Evolutionary conservation across 1,140 invertebrate species (phyloP), one percentile per base, ranked within the genome.

Genomic region (Listronotus bonariensis): DNA sequence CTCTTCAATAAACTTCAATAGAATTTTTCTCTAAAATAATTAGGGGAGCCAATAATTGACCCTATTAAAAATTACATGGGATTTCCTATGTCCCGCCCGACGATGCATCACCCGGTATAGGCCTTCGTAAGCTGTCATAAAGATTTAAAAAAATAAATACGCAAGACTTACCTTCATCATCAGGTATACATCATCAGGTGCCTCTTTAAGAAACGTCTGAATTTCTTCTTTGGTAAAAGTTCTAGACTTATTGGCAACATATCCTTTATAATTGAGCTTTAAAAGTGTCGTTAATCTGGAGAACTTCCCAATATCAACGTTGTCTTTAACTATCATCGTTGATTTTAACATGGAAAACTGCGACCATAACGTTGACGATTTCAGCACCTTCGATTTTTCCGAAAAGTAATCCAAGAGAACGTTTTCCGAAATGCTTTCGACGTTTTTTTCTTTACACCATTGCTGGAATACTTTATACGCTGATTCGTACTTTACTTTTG

Each of bases 221-320:
- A 68, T 20, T 17, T 69, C 43, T 15, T 69, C 57, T 48, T 45
- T 66, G 10, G 42, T 57, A 32, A 69, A 53, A 48, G 26, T 31
- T 41, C 38, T 57, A 6, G 64, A 57, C 38, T 62, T 69, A 26
- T 45, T 61, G 10, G 57, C 43, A 26, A 46, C 41, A 48, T 62
- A 69, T 18, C 68, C 68, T 15, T 42, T 38, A 12, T 49, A 46
- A 11, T 66, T 49, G 34, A 46, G 15, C 32, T 67, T 69, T 46
- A 69, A 36, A 32, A 55, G 61, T 7, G 62, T 43, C 20, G 55
- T 41, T 41, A 68, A 11, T 34, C 41, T 59, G 1, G 31, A 34
- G 48, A 55, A 68, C 34, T 68, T 59, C 15, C 67, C 59, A 34
- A 68, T 68, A 32, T 68, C 62, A 36, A 61, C 56, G 38, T 60